phyloP scores from a whole-genome alignment of 2,113 vertebrate species.

The Mola mola region DNA sequence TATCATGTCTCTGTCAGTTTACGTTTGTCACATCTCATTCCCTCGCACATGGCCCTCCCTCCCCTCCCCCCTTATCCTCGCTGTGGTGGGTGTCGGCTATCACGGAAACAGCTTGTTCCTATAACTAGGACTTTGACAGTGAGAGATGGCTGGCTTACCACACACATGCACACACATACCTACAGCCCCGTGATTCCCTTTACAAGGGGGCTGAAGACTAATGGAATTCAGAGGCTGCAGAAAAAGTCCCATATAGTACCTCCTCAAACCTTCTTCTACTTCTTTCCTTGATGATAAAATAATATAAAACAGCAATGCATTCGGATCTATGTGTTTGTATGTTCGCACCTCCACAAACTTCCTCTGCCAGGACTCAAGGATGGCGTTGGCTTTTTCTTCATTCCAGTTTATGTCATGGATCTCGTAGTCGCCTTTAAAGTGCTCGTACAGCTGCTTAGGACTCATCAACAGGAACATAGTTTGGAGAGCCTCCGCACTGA shows the following conservation, averaged over 20 bases:
- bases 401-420: constrained; percentile 99
- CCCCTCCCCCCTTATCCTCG: constrained; percentile 48
- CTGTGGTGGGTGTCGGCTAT: constrained; percentile 82
- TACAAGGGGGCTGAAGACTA: constrained; percentile 81
- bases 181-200: constrained; percentile 62
- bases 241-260: constrained; percentile 23
- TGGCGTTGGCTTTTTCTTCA: constrained; percentile 91
- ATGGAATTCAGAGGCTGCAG: constrained; percentile 79
- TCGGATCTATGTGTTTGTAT: not conserved
- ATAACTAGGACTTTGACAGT: constrained; percentile 83
- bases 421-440: constrained; percentile 98
- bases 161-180: constrained; percentile 51
- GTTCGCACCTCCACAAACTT: constrained; percentile 92
- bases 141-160: constrained; percentile 70
- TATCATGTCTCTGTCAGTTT: constrained; percentile 27
- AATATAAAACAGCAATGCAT: no score
- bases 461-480: constrained; percentile 99
- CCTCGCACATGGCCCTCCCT: constrained; percentile 22
- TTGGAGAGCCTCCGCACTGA: constrained; percentile 95
- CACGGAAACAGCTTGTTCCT: constrained; percentile 86
- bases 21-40: constrained; percentile 38
- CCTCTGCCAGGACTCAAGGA: constrained; percentile 97
- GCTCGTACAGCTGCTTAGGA: constrained; percentile 95
- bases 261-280: not conserved
- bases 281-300: no score